Conservation (phyloP, 2,888 invertebrate genomes). For the Mycalesis mineus region DNA sequence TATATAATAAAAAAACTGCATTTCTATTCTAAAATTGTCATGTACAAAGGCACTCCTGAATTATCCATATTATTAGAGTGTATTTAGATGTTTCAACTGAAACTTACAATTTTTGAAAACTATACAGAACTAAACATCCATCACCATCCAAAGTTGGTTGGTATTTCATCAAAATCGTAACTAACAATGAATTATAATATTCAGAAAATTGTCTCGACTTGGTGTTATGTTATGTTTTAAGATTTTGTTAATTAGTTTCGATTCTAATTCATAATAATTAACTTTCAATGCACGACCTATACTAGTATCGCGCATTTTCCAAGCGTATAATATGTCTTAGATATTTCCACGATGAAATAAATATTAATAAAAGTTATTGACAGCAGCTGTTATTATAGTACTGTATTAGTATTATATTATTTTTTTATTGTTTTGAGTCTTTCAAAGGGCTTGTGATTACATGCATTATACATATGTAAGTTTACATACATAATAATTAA, state of each 20-base stretch:
- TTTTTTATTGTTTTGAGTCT: background rate
- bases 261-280: background rate
- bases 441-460: constrained; percentile 16
- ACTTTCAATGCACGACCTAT: background rate
- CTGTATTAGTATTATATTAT: constrained; percentile 1
- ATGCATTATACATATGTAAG: constrained; percentile 13
- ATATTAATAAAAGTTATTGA: background rate
- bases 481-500: constrained; percentile 13
- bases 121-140: too few species aligned
- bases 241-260: background rate
- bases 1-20: background rate
- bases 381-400: background rate
- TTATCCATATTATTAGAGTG: background rate
- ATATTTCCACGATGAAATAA: background rate
- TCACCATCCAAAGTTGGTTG: too few species aligned
- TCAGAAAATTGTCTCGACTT: background rate
- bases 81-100: background rate
- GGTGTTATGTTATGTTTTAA: background rate
- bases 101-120: background rate
- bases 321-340: background rate
- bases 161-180: background rate
- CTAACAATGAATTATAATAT: background rate
- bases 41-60: background rate
- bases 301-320: background rate
- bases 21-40: background rate